A percentile compares a stretch with the other conserved stretches of the same genome.
phyloP scores from a whole-genome alignment of 2,113 vertebrate species.

The Arvicanthis niloticus region DNA sequence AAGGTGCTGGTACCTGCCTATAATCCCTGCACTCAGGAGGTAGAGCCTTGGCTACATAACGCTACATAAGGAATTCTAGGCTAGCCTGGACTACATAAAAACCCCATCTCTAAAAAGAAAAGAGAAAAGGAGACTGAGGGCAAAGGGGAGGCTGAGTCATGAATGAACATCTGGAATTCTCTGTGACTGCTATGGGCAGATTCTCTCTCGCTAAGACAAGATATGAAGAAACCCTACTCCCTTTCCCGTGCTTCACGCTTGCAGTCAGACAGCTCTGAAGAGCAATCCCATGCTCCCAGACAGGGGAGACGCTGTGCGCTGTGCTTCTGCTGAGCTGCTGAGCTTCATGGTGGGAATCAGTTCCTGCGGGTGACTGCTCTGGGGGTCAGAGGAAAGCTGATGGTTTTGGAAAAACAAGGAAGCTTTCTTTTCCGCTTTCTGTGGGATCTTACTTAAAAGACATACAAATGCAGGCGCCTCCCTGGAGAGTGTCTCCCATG shows the following conservation, averaged over 20 bases:
- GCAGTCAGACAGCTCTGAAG: neutral
- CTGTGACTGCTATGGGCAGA: neutral
- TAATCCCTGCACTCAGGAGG: neutral
- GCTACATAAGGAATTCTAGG: neutral
- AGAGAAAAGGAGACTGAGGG: neutral
- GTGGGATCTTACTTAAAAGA: constrained; percentile 22
- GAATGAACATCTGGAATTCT: neutral
- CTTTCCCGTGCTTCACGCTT: neutral
- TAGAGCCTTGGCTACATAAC: neutral
- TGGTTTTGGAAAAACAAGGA: neutral
- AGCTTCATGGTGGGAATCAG: neutral
- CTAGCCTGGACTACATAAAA: neutral
- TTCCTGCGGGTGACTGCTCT: neutral
- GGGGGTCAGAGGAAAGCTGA: neutral
- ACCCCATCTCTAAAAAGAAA: neutral
- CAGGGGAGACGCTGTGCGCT: neutral
- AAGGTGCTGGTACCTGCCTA: neutral
- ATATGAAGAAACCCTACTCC: too few species aligned
- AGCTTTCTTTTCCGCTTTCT: neutral
- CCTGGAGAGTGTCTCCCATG: neutral
- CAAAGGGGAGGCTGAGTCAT: neutral
- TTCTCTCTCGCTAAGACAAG: neutral
- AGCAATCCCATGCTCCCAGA: neutral
- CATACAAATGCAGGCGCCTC: neutral
- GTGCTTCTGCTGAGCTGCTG: neutral